A percentile compares a stretch with the other conserved stretches of the same genome.
Evolutionary conservation across 2,113 vertebrate genomes (phyloP).

Genomic region (Pelobates fuscus): DNA sequence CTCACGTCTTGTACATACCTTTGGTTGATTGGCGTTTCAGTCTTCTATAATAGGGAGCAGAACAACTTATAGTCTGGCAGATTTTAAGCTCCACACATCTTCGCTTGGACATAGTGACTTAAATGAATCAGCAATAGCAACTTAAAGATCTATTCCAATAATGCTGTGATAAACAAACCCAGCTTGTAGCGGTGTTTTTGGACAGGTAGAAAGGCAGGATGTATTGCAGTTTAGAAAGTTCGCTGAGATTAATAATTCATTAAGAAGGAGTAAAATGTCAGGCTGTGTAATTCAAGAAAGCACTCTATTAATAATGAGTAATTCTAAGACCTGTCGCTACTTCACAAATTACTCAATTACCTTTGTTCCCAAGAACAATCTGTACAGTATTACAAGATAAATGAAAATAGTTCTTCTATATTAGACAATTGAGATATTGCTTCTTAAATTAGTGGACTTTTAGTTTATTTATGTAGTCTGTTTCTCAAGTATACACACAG

Average conservation of each 20-base stretch:
- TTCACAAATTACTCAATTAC: slow-evolving; percentile 51
- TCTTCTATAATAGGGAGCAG: slow-evolving; percentile 68
- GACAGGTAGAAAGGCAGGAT: background rate
- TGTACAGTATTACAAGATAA: background rate
- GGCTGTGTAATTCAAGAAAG: slow-evolving; percentile 73
- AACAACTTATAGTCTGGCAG: slow-evolving; percentile 81
- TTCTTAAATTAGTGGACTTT: background rate
- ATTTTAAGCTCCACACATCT: slow-evolving; percentile 80
- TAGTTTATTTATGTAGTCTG: background rate
- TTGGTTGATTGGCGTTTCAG: slow-evolving; percentile 61
- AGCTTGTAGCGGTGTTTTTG: slow-evolving; percentile 40
- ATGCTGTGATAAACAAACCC: background rate
- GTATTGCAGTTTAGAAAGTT: slow-evolving; percentile 65
- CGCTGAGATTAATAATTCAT: slow-evolving; percentile 85
- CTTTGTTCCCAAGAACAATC: slow-evolving; percentile 45
- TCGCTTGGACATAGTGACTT: slow-evolving; percentile 78
- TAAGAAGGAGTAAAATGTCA: slow-evolving; percentile 69
- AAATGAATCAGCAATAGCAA: background rate
- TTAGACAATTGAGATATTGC: background rate
- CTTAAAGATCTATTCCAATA: background rate
- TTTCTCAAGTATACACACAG: background rate
- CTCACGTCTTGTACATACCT: no score
- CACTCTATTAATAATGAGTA: slow-evolving; percentile 52
- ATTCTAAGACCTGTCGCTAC: background rate
- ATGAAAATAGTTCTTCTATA: background rate